Evolutionary conservation across 1,140 invertebrate genomes (phyloP).

Genomic region (Drosophila chauvacae): DNA sequence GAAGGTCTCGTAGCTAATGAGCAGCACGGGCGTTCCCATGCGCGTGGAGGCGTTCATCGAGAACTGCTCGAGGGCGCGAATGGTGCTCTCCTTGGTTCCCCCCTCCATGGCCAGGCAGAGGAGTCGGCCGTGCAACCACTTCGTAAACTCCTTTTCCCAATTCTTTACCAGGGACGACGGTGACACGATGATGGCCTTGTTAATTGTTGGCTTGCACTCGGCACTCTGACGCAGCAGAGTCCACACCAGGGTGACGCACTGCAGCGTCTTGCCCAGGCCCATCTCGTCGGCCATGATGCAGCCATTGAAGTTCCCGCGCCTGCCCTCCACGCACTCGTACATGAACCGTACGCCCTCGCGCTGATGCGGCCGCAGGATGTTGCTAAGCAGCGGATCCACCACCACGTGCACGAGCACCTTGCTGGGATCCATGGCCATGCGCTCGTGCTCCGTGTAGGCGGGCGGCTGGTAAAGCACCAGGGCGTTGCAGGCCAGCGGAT

Average conservation of each 20-base stretch:
- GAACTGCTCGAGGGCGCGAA: conserved; percentile 92
- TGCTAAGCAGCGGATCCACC: conserved; percentile 95
- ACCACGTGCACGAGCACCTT: conserved; percentile 94
- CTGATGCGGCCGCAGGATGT: conserved; percentile 98
- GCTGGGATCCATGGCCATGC: conserved; percentile 76
- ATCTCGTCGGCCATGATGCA: conserved; percentile 99
- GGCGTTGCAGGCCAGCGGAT: conserved; percentile 97
- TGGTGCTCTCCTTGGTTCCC: conserved; percentile 95
- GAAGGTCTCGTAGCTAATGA: conserved; percentile 99
- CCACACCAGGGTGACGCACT: conserved; percentile 99
- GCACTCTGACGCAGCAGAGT: conserved; percentile 95
- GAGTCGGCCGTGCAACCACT: conserved; percentile 96
- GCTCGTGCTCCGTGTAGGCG: conserved; percentile 86
- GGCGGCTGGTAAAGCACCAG: conserved; percentile 95
- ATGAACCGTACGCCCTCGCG: conserved; percentile 99
- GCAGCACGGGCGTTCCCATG: conserved; percentile 94
- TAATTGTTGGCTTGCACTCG: conserved; percentile 93
- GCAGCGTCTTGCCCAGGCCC: conserved; percentile 97
- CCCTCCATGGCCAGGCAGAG: conserved; percentile 95
- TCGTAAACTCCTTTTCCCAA: conserved; percentile 99
- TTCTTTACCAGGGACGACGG: conserved; percentile 99
- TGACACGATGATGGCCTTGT: conserved; percentile 97
- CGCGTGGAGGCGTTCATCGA: conserved; percentile 87
- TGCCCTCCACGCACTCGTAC: conserved; percentile 99
- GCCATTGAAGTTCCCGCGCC: conserved; percentile 91